Conservation (phyloP, 1,140 invertebrate genomes). For the Eriocheir sinensis region DNA sequence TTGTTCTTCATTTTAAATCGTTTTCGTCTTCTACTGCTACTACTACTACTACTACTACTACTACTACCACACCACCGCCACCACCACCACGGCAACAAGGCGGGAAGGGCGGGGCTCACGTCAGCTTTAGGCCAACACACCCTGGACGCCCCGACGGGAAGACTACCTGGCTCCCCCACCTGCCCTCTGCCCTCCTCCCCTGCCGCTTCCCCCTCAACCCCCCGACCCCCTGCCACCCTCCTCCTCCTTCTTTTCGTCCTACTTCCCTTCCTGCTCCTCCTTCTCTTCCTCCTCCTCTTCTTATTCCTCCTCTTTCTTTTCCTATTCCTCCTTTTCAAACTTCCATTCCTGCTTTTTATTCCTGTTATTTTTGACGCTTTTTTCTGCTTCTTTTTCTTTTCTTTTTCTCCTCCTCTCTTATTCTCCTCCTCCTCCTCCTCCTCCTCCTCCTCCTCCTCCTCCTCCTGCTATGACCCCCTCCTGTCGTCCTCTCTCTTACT, state of each 20-base stretch:
- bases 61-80: neutral
- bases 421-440: too few relatives aligned
- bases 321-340: neutral
- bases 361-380: too few relatives aligned
- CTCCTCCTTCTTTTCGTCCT: neutral
- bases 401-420: too few relatives aligned
- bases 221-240: neutral
- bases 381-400: too few relatives aligned
- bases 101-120: constrained; percentile 6
- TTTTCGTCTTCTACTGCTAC: neutral
- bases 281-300: neutral
- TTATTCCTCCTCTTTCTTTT: neutral
- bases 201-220: neutral
- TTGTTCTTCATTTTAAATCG: too few relatives aligned
- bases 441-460: too few relatives aligned
- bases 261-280: neutral
- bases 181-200: neutral
- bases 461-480: too few relatives aligned
- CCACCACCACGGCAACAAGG: constrained; percentile 19
- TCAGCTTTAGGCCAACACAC: constrained; percentile 22
- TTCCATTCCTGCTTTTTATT: neutral
- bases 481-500: too few relatives aligned
- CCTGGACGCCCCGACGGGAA: neutral
- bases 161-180: neutral
- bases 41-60: neutral